A percentile compares a stretch with the other conserved stretches of the same genome.
Evolutionary conservation across 2,113 vertebrate genomes (phyloP).

Genomic region (Struthio camelus): DNA sequence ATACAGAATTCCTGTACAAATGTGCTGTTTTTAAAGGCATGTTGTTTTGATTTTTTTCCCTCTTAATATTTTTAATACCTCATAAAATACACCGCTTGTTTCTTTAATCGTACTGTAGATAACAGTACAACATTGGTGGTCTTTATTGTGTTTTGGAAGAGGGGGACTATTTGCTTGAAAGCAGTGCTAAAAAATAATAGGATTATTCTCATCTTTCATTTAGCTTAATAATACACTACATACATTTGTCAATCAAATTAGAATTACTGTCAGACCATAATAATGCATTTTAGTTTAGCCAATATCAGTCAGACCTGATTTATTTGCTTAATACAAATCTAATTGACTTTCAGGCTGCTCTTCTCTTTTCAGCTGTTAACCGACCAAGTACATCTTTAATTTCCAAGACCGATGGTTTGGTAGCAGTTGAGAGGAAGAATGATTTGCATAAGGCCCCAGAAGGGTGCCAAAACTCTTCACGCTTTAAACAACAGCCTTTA

Average conservation of each 20-base stretch:
- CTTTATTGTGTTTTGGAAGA: slow-evolving; percentile 21
- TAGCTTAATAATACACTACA: slow-evolving; percentile 74
- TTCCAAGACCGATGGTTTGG: slow-evolving; percentile 79
- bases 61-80: slow-evolving; percentile 1
- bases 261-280: slow-evolving; percentile 79
- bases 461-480: slow-evolving; percentile 86
- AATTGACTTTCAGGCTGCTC: slow-evolving; percentile 81
- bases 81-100: slow-evolving; percentile 9
- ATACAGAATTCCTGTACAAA: not conserved
- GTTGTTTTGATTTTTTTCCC: not conserved
- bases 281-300: slow-evolving; percentile 80
- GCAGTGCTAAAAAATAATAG: slow-evolving; percentile 52
- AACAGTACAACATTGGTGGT: slow-evolving; percentile 11
- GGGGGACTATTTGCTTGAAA: slow-evolving; percentile 41
- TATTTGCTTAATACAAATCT: slow-evolving; percentile 85
- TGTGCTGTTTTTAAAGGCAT: not conserved
- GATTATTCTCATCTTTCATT: slow-evolving; percentile 75
- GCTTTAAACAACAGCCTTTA: slow-evolving; percentile 86
- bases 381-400: slow-evolving; percentile 83
- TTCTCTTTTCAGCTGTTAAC: slow-evolving; percentile 79
- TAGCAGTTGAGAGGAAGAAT: slow-evolving; percentile 73
- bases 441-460: slow-evolving; percentile 84
- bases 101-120: not conserved
- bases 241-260: slow-evolving; percentile 83
- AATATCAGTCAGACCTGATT: slow-evolving; percentile 83